Percentiles rank a stretch among this genome's conserved stretches.
Conservation (phyloP, 2,113 vertebrate genomes). For the Capra hircus region DNA sequence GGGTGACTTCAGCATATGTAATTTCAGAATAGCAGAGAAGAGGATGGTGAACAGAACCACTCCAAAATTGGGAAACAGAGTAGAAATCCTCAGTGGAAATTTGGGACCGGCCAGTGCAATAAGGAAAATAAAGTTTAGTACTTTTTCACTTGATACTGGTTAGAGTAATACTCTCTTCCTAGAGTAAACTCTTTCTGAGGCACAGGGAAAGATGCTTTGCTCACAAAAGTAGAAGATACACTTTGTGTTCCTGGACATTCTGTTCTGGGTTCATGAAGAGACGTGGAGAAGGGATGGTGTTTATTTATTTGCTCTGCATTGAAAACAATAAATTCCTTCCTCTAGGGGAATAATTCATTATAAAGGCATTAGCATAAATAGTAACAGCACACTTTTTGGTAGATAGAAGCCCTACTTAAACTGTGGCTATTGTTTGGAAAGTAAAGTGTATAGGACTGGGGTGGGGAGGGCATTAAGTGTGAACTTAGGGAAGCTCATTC, state of each 20-base stretch:
- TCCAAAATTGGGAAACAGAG: not conserved
- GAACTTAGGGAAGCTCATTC: not conserved
- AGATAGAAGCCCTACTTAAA: not conserved
- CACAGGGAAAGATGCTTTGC: not conserved
- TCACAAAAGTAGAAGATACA: not conserved
- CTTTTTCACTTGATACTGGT: not conserved
- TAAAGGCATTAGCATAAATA: not conserved
- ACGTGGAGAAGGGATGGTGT: not conserved
- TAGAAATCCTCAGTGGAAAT: not conserved
- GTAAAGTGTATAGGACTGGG: not conserved
- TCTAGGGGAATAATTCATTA: not conserved
- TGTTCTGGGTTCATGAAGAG: not conserved
- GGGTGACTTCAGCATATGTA: not conserved
- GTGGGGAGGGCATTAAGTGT: not conserved
- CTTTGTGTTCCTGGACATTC: not conserved
- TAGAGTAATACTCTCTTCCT: not conserved
- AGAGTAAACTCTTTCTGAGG: not conserved
- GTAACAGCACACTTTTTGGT: not conserved
- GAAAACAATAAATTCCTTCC: not conserved
- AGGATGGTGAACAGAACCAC: not conserved
- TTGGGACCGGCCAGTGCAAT: not conserved
- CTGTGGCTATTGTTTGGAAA: not conserved
- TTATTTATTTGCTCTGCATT: not conserved
- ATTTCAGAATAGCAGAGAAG: not conserved
- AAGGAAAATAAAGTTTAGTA: not conserved